A percentile compares a stretch with the other conserved stretches of the same genome.
phyloP scores from a whole-genome alignment of 2,113 vertebrate genomes.

The Columbina picui region DNA sequence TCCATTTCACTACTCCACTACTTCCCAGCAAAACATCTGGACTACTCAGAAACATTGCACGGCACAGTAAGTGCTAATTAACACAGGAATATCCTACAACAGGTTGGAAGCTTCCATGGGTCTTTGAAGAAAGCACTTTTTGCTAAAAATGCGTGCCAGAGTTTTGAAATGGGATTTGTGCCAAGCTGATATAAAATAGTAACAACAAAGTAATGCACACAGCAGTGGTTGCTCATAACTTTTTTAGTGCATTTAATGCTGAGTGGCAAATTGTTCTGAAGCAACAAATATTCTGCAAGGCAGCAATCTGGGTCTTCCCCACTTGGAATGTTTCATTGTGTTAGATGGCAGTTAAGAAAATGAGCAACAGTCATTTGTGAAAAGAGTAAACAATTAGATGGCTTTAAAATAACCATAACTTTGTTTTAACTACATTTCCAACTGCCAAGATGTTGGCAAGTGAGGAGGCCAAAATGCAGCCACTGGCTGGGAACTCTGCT shows the following conservation, averaged over 20 bases:
- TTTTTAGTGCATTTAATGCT: neutral
- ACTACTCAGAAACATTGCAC: neutral
- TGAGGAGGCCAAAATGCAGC: neutral
- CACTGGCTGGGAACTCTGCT: neutral
- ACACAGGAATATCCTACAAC: neutral
- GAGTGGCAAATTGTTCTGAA: neutral
- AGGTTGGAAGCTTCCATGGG: neutral
- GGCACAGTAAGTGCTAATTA: neutral
- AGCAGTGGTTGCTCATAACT: neutral
- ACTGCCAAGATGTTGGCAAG: neutral
- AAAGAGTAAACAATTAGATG: neutral
- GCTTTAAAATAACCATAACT: neutral
- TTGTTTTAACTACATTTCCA: neutral
- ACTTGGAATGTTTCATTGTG: neutral
- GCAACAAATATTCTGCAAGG: neutral
- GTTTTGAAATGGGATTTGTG: neutral
- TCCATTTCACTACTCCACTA: neutral
- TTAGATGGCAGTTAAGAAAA: neutral
- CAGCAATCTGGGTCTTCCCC: neutral
- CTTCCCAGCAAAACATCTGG: neutral
- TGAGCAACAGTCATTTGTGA: neutral
- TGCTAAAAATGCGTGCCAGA: neutral
- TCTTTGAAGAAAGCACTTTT: neutral
- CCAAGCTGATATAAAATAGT: neutral
- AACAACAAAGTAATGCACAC: neutral